These are phyloP conservation scores for Cariama cristata DNA, from an alignment of 2,113 vertebrate genomes.

Conservation along the genomic window DNA sequence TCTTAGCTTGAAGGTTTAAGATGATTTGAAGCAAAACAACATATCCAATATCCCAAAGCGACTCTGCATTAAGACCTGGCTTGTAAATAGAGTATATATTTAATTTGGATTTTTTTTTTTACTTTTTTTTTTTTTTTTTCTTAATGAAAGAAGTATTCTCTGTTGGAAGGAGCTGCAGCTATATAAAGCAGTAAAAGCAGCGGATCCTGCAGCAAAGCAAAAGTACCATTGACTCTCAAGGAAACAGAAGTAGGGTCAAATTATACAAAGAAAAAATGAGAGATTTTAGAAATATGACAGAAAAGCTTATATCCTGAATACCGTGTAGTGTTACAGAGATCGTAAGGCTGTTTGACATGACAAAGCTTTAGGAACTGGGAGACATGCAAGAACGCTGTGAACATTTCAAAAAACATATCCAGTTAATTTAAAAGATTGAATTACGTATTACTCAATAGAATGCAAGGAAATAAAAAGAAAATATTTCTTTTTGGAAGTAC, in stretches of 20 bases:
- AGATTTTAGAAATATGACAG: not conserved
- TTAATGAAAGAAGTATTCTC: not conserved
- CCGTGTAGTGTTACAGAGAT: not conserved
- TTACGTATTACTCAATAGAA: conserved; percentile 20
- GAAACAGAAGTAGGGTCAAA: not conserved
- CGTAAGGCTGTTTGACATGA: not conserved
- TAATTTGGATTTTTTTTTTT: not conserved
- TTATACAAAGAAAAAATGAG: not conserved
- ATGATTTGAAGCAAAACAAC: conserved; percentile 27
- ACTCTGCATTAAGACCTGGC: not conserved
- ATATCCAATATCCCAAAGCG: conserved; percentile 29
- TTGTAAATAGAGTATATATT: not conserved
- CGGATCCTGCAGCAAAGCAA: not conserved
- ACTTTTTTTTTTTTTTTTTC: not conserved
- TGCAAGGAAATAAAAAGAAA: not conserved
- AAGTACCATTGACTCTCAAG: not conserved
- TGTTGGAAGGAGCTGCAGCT: not conserved
- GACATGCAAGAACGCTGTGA: not conserved
- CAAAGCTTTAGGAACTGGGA: not conserved
- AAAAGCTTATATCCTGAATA: not conserved
- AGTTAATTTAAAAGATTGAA: conserved; percentile 38
- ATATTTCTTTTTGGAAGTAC: not conserved
- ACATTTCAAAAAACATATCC: not conserved
- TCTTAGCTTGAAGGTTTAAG: conserved; percentile 21
- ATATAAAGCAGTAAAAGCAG: not conserved